Evolutionary conservation across 2,113 vertebrate genomes (phyloP), one percentile per base, ranked within the genome.

Genomic region (Parus major): DNA sequence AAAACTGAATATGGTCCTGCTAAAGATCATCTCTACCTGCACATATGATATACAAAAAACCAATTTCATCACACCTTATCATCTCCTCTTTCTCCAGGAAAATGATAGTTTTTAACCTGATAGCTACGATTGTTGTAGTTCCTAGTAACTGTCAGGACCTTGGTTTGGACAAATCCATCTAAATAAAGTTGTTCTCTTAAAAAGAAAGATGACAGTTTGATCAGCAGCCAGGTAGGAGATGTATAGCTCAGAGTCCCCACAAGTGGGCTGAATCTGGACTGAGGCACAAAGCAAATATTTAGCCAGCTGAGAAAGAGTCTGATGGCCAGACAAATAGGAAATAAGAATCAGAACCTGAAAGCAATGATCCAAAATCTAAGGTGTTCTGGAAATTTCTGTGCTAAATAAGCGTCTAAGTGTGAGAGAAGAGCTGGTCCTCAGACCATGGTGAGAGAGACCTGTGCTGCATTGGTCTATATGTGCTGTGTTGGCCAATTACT

Each of bases 391-490:
- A 68, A 60, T 29, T 46, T 35, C 29, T 42, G 8, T 64, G 50
- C 29, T 64, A 9, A 39, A 33, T 42, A 76, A 71, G 5, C 3
- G 4, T 13, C 4, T 17, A 59, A 9, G 5, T 46, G 17, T 50
- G 33, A 63, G 10, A 64, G 35, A 80, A 71, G 44, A 71, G 4
- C 10, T 57, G 12, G 29, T 59, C 28, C 21, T 76, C 39, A 59
- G 15, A 49, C 3, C 1, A 0, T 9, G 44, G 2, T 2, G 0
- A 72, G 25, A 57, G 15, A 68, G 22, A 11, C 5, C 2, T 46
- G 9, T 27, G 8, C 9, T 73, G 21, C 1, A 2, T 21, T 78
- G 49, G 10, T 64, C 19, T 42, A 8, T 35, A 15, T 42, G 9
- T 35, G 10, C 23, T 82, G 21, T 8, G 4, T 15, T 76, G 33